Base-by-base conservation (phyloP, 2,113 vertebrate species). In the Nycticorax nycticorax region DNA sequence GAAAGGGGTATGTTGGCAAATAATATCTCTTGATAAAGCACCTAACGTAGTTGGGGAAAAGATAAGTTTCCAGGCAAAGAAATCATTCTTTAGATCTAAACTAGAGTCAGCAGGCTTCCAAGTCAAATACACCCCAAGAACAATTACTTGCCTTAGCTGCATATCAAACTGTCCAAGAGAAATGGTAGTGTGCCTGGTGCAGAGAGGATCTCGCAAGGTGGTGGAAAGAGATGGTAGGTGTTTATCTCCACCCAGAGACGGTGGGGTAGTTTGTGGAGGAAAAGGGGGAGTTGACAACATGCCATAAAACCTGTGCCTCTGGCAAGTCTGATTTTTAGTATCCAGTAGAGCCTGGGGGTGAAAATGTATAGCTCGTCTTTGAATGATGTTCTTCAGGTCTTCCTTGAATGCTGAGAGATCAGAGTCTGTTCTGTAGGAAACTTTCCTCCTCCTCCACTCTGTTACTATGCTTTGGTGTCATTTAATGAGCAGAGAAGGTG, bases 131-230 rank as follows among this genome's bases (percentile, higher is more conserved):
- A 57, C 4, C 11, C 26, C 37, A 57, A 41, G 79, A 39, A 26
- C 33, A 22, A 8, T 62, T 41, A 20, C 12, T 30, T 22, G 16
- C 72, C 30, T 59, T 2, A 5, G 43, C 26, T 77, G 21, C 23
- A 1, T 35, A 6, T 45, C 30, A 19, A 6, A 5, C n/a, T 59
- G 43, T 39, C 39, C 63, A 28, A 60, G 56, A 32, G 87, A 55
- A 41, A 39, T 1, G 0, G 43, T 23, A 23, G 23, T 3, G 6
- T 48, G 43, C 5, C 1, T 15, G 37, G 45, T 37, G 32, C 39
- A 60, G 56, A 35, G 53, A 19, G 55, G 43, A 7, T 57, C 24
- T 77, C 67, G 63, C 47, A 56, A 6, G n/a, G 41, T 57, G 35
- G 11, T 45, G 35, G 66, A 27, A 67, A 35, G 47, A 39, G 35